Percentiles rank a stretch among this genome's conserved stretches.
Conservation (phyloP, 2,888 invertebrate species). For the Tachina fera region DNA sequence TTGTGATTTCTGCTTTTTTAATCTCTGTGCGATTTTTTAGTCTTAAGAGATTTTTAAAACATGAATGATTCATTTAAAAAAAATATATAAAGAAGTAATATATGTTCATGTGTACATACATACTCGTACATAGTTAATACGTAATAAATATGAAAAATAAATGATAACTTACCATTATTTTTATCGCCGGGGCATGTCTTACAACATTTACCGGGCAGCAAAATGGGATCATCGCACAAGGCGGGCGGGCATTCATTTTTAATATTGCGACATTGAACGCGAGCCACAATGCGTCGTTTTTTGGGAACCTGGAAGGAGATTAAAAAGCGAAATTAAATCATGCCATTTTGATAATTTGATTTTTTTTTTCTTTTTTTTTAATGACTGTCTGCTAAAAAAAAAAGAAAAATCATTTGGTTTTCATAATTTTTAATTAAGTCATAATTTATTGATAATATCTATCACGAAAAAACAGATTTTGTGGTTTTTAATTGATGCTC, state of each 20-base stretch:
- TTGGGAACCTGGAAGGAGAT: constrained; percentile 89
- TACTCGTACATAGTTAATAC: neutral
- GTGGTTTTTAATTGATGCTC: constrained; percentile 30
- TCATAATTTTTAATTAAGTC: constrained; percentile 57
- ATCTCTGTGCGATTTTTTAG: neutral
- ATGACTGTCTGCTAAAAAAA: constrained; percentile 39
- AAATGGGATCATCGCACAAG: constrained; percentile 92
- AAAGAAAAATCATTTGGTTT: constrained; percentile 21
- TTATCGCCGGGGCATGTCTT: constrained; percentile 94
- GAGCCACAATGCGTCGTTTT: constrained; percentile 93
- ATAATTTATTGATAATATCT: constrained; percentile 59
- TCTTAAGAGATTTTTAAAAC: constrained; percentile 38
- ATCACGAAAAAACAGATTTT: constrained; percentile 18
- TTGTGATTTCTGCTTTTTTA: constrained; percentile 40
- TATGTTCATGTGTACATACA: no score
- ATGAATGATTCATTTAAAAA: constrained; percentile 63
- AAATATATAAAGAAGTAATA: neutral
- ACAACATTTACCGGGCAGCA: constrained; percentile 94
- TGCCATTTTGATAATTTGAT: neutral
- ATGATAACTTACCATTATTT: constrained; percentile 86
- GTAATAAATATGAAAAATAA: constrained; percentile 1
- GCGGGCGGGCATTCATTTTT: constrained; percentile 96
- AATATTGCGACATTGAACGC: constrained; percentile 94
- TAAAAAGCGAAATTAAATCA: constrained; percentile 37
- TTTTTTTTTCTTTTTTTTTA: constrained; percentile 25